A percentile compares a stretch with the other conserved stretches of the same genome.
Conservation (phyloP, 2,888 invertebrate genomes). For the Diachrysia chrysitis region DNA sequence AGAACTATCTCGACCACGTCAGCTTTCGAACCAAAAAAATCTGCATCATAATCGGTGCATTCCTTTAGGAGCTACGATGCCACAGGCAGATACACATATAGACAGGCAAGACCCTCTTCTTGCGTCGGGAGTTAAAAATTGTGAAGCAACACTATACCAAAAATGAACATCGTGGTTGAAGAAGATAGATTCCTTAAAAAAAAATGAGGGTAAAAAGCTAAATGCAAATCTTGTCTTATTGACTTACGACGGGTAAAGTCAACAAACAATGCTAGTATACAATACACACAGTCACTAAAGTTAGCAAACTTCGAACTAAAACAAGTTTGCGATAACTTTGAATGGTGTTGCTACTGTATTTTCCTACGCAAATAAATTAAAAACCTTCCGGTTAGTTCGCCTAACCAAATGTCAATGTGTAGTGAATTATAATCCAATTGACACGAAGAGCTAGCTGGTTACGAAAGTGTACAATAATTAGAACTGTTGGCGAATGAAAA, state of each 20-base stretch:
- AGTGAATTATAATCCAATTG: conserved; percentile 74
- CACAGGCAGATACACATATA: too few relatives aligned
- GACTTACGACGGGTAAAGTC: conserved; percentile 24
- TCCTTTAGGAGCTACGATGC: too few relatives aligned
- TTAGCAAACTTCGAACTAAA: conserved; percentile 32
- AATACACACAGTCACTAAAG: conserved; percentile 58
- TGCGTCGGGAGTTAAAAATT: too few relatives aligned
- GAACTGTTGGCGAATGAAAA: conserved; percentile 83
- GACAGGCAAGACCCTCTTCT: too few relatives aligned
- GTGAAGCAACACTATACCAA: background rate
- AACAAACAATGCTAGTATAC: conserved; percentile 42
- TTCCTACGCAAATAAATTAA: conserved; percentile 22
- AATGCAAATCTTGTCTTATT: conserved; percentile 6
- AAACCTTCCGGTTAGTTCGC: conserved; percentile 29
- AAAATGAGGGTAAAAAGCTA: background rate
- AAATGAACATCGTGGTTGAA: too few relatives aligned
- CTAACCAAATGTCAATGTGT: conserved; percentile 57
- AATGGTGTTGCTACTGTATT: conserved; percentile 9
- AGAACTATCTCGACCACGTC: too few relatives aligned
- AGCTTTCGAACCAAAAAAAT: too few relatives aligned
- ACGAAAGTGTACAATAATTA: conserved; percentile 86
- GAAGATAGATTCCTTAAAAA: background rate
- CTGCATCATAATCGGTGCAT: too few relatives aligned
- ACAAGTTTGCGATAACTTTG: conserved; percentile 20
- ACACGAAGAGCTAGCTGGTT: conserved; percentile 81